Evolutionary conservation across 1,140 invertebrate species (phyloP).

Genomic region (Zaprionus gabonicus): DNA sequence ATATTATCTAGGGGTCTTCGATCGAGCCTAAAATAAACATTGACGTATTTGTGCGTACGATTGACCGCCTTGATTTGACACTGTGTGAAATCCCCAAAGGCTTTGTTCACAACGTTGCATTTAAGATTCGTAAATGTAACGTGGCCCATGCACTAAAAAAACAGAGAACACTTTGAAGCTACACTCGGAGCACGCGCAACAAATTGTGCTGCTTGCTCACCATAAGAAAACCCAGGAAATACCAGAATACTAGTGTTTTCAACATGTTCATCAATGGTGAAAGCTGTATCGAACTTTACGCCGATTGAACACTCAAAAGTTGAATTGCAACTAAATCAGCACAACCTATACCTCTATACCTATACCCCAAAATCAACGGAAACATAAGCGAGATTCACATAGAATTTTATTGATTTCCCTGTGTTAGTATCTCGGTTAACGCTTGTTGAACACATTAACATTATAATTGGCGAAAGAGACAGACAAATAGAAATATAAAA

Average conservation of each 20-base stretch:
- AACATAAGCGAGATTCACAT: background rate
- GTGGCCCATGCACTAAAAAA: background rate
- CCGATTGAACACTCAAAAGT: too few species aligned
- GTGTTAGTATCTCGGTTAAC: too few species aligned
- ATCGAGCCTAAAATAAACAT: background rate
- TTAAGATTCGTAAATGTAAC: slow-evolving; percentile 50
- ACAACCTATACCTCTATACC: background rate
- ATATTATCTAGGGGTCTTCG: slow-evolving; percentile 15
- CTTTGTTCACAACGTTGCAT: slow-evolving; percentile 15
- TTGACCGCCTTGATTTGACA: slow-evolving; percentile 56
- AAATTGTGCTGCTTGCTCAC: background rate
- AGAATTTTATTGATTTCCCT: too few species aligned
- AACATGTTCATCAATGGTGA: background rate
- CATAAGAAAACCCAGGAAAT: background rate
- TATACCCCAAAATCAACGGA: background rate
- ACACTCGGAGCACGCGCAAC: background rate
- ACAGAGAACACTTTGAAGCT: background rate
- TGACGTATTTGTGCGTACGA: slow-evolving; percentile 35
- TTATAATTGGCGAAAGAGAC: background rate
- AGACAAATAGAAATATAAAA: background rate
- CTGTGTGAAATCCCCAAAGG: background rate
- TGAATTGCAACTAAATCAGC: background rate
- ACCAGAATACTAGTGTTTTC: background rate
- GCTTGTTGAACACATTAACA: background rate
- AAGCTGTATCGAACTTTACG: background rate